A percentile compares a stretch with the other conserved stretches of the same genome.
Conservation (phyloP, 2,113 vertebrate genomes). For the Phalacrocorax carbo region DNA sequence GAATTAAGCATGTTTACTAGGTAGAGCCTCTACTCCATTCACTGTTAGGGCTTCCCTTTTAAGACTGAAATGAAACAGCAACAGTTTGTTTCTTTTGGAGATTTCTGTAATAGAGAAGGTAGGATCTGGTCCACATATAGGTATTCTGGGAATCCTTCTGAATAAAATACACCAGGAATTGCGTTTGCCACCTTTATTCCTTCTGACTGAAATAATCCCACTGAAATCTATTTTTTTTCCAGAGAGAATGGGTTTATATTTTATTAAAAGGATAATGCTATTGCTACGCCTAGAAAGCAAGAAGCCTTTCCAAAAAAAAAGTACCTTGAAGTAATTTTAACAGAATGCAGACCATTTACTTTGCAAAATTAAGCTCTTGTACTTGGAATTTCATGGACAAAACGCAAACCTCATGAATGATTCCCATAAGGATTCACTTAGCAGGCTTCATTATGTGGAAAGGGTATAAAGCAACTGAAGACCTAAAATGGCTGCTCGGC, state of each 20-base stretch:
- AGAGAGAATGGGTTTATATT: not conserved
- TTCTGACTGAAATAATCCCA: not conserved
- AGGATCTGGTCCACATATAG: not conserved
- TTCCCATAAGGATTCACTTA: constrained; percentile 48
- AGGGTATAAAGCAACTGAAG: not conserved
- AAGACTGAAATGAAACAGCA: not conserved
- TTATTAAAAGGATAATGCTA: not conserved
- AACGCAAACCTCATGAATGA: constrained; percentile 7
- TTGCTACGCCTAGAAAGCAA: constrained; percentile 53
- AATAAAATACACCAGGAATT: not conserved
- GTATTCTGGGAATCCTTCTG: not conserved
- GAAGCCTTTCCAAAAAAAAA: not conserved
- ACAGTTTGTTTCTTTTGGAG: not conserved
- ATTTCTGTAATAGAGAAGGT: not conserved
- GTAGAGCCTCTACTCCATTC: not conserved
- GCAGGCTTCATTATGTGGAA: not conserved
- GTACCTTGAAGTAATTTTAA: constrained; percentile 31
- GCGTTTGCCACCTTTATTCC: not conserved
- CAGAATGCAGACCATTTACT: constrained; percentile 9
- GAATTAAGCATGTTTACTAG: not conserved
- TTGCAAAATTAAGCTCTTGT: not conserved
- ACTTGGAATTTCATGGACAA: constrained; percentile 21
- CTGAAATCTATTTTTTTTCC: not conserved
- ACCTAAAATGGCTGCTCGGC: not conserved
- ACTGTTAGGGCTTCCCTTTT: not conserved